phyloP scores from a whole-genome alignment of 1,140 invertebrate species.

The Elysia chlorotica region DNA sequence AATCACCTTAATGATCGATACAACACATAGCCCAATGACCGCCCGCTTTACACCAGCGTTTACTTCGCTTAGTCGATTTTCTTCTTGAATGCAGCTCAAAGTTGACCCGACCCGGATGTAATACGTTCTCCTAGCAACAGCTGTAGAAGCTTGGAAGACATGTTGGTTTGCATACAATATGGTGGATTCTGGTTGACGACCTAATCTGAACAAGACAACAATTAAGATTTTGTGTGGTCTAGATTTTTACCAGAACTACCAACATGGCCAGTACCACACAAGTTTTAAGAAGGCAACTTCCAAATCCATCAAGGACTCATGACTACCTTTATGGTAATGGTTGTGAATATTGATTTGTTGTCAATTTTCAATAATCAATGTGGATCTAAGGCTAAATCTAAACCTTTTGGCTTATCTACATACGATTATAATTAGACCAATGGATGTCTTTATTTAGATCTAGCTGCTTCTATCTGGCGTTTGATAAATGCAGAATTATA shows the following conservation, averaged over 20 bases:
- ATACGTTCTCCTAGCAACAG: too few species aligned
- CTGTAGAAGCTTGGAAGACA: too few species aligned
- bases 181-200: conserved; percentile 19
- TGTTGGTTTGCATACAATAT: conserved; percentile 13
- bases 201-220: neutral
- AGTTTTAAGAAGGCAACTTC: conserved; percentile 39
- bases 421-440: neutral
- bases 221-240: neutral
- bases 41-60: too few species aligned
- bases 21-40: too few species aligned
- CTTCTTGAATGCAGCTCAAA: too few species aligned
- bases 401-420: neutral
- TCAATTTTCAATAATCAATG: neutral
- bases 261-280: conserved; percentile 59
- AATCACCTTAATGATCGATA: too few species aligned
- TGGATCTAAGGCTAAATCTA: neutral
- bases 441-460: neutral
- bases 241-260: too few species aligned
- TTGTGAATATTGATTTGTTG: neutral
- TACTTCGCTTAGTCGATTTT: too few species aligned
- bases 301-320: conserved; percentile 44
- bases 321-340: conserved; percentile 59
- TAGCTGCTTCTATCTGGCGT: too few species aligned
- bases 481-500: too few species aligned
- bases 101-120: too few species aligned